Base-by-base conservation (phyloP, 2,113 vertebrate genomes). In the Corydoras maculifer region DNA sequence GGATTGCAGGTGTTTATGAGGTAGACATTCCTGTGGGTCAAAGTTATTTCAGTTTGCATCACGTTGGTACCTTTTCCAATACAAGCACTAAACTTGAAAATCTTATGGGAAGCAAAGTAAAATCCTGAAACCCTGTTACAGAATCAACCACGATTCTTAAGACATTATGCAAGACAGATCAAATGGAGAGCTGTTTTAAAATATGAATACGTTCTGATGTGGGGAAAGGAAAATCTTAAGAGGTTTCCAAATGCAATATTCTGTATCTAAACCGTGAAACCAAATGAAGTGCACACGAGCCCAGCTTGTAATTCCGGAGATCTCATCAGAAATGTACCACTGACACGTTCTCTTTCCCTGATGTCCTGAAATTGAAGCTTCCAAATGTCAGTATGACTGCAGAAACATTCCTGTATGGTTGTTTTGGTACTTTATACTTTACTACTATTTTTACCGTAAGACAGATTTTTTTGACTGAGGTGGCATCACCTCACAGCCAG, bases 201-300 rank as follows among this genome's bases (percentile, higher is more conserved):
- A 62, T 43, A 62, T 62, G 60, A 35, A 62, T 15, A n/a, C 43
- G 60, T 62, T 62, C 32, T 35, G 59, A 65, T 13, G 25, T 31
- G 49, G 8, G 14, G 12, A 66, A 66, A 25, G 29, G 51, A 30
- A 66, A 32, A 55, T 67, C 29, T 15, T 55, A 18, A 59, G 35
- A 4, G 66, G 32, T 25, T 58, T 58, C 66, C 9, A 15, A 58
- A 49, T 49, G 35, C 35, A n/a, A 14, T 49, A 29, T 14, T 48
- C 32, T 68, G 14, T 63, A 35, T 63, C 43, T 63, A n/a, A 35
- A 63, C 35, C 10, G 32, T 10, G 5, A 63, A 48, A 18, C 15
- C 63, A 65, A 53, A 10, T 14, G 13, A 65, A 51, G 9, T 65
- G 48, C 43, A 15, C 62, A 14, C 10, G 43, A 63, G 35, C 35